phyloP scores from a whole-genome alignment of 2,797 vertebrate species.

The Leontocebus nigricollis region DNA sequence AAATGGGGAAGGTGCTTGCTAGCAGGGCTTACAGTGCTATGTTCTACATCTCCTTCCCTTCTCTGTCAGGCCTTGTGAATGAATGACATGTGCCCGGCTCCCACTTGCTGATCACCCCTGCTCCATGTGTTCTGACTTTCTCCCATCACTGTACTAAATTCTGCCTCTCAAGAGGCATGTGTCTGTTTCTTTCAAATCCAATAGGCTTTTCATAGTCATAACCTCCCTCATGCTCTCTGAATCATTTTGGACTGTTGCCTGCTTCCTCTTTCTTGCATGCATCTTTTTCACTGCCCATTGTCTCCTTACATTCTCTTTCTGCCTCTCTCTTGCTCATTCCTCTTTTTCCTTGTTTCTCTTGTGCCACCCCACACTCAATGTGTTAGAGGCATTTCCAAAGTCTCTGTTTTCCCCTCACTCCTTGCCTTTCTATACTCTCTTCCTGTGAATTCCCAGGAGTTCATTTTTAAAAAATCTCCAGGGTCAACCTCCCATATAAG shows the following conservation, averaged over 20 bases:
- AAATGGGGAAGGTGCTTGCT: background rate
- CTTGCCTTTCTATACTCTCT: background rate
- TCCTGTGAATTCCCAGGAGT: background rate
- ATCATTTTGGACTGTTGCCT: background rate
- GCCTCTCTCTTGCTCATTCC: background rate
- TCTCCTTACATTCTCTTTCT: background rate
- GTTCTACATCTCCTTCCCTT: background rate
- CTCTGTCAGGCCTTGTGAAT: background rate
- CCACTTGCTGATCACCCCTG: background rate
- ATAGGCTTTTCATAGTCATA: background rate
- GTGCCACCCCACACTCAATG: background rate
- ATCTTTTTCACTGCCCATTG: background rate
- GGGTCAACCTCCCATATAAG: background rate
- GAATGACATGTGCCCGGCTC: background rate
- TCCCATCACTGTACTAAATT: background rate
- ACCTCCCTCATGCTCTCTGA: background rate
- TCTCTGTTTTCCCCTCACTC: background rate
- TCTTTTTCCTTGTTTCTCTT: background rate
- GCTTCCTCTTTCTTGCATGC: background rate
- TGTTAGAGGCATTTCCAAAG: background rate
- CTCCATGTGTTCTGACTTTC: background rate
- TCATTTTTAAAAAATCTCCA: background rate
- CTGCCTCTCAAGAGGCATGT: background rate
- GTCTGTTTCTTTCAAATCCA: background rate
- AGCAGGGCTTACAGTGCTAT: too few species aligned